phyloP scores from a whole-genome alignment of 2,113 vertebrate genomes.

The Prinia subflava region DNA sequence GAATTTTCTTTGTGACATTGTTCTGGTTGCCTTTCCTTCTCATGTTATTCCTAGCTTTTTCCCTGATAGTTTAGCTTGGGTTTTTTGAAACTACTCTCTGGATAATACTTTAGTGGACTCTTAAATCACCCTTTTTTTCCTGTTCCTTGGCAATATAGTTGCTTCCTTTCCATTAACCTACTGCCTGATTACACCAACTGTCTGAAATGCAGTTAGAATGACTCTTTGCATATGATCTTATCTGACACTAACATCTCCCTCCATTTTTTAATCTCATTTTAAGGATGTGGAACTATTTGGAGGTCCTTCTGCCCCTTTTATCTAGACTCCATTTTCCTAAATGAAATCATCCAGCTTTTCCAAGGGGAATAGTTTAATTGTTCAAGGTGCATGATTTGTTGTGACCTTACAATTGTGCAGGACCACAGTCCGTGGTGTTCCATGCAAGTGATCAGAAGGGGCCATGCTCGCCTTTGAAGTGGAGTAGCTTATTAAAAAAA shows the following conservation, averaged over 20 bases:
- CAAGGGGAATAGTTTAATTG: conserved; percentile 51
- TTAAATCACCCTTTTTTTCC: conserved; percentile 10
- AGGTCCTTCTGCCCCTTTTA: conserved; percentile 17
- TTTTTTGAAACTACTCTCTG: conserved; percentile 4
- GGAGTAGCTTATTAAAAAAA: conserved; percentile 26
- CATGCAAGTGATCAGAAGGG: conserved; percentile 60
- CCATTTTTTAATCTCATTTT: conserved; percentile 59
- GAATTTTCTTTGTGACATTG: neutral
- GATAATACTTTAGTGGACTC: conserved; percentile 2
- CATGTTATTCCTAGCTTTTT: neutral
- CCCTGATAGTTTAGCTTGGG: neutral
- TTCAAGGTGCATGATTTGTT: conserved; percentile 59
- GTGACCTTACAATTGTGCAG: conserved; percentile 62
- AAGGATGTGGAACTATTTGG: conserved; percentile 22
- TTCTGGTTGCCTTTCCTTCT: neutral
- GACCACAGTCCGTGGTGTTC: conserved; percentile 59
- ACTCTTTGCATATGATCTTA: conserved; percentile 23
- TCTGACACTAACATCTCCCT: conserved; percentile 46
- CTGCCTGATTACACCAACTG: conserved; percentile 30
- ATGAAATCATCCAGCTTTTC: conserved; percentile 61
- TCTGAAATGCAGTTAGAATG: conserved; percentile 2
- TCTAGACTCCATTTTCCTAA: conserved; percentile 59
- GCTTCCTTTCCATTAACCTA: conserved; percentile 46
- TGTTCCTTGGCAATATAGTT: conserved; percentile 26
- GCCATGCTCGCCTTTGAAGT: conserved; percentile 33